These are phyloP conservation scores for Drosophila tsacasi DNA, from an alignment of 1,140 invertebrate species.

Conservation along the genomic window DNA sequence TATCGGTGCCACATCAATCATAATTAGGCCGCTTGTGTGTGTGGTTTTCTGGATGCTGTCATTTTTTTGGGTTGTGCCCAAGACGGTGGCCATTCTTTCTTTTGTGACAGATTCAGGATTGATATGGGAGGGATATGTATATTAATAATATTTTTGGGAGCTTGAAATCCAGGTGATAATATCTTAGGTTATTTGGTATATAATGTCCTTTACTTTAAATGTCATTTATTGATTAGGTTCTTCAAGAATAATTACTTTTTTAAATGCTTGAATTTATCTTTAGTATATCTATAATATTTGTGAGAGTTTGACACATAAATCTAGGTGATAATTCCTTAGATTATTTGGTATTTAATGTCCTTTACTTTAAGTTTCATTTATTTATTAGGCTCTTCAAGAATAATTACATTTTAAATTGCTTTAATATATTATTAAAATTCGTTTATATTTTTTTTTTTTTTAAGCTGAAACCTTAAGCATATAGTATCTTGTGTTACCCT, in stretches of 20 bases:
- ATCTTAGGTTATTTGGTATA: not conserved
- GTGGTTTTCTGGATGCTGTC: slow-evolving; percentile 36
- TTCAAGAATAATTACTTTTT: not conserved
- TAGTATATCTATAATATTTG: not conserved
- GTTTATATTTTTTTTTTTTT: not conserved
- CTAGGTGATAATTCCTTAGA: not conserved
- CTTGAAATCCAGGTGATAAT: not conserved
- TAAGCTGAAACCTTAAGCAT: not conserved
- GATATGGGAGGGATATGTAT: not conserved
- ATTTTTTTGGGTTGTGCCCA: slow-evolving; percentile 40
- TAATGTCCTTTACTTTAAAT: not conserved
- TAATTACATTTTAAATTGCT: not conserved
- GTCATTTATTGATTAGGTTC: not conserved
- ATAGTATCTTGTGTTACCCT: not conserved
- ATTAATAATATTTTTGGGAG: not conserved
- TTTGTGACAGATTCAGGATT: slow-evolving; percentile 45
- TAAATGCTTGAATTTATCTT: not conserved
- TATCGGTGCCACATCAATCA: slow-evolving; percentile 70
- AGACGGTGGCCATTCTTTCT: slow-evolving; percentile 21
- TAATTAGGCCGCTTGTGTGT: slow-evolving; percentile 74
- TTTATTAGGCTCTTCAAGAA: not conserved
- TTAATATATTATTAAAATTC: not conserved
- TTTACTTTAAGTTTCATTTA: not conserved
- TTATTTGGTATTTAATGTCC: not conserved
- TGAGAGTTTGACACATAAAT: not conserved